Evolutionary conservation across 2,113 vertebrate species (phyloP).

Genomic region (Crotalus helleri): DNA sequence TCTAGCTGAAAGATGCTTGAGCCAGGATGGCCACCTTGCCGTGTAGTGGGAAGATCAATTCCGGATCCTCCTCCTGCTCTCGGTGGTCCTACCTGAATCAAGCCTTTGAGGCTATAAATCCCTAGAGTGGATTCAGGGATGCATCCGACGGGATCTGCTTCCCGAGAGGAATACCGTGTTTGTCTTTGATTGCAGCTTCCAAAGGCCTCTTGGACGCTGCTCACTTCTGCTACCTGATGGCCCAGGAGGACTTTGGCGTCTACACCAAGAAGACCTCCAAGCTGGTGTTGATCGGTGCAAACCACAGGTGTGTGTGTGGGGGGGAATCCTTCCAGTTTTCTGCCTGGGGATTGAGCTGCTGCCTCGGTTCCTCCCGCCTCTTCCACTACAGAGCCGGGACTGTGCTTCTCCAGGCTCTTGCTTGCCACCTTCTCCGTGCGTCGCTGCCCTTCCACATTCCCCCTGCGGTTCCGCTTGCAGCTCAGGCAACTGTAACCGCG

Average conservation of each 20-base stretch:
- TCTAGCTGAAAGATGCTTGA: not conserved
- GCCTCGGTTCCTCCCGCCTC: not conserved
- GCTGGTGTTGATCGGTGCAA: slow-evolving; percentile 91
- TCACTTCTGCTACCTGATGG: slow-evolving; percentile 98
- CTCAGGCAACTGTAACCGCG: not conserved
- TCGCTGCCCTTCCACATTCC: not conserved
- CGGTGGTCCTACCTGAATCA: not conserved
- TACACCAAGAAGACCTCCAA: slow-evolving; percentile 93
- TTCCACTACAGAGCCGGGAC: not conserved
- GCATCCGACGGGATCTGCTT: not conserved
- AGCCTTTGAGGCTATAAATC: not conserved
- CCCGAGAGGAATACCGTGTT: no score
- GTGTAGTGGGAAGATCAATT: not conserved
- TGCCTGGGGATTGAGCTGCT: not conserved
- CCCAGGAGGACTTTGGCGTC: slow-evolving; percentile 88
- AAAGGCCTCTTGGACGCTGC: slow-evolving; percentile 92
- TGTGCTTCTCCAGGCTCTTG: not conserved
- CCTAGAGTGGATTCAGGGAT: no score
- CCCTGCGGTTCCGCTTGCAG: not conserved
- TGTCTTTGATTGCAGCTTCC: slow-evolving; percentile 71
- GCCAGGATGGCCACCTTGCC: not conserved
- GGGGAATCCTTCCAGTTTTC: not conserved
- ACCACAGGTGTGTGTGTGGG: slow-evolving; percentile 81
- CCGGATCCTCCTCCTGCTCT: no score
- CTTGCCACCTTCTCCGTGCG: not conserved